Evolutionary conservation across 2,888 invertebrate species (phyloP), one percentile per base, ranked within the genome.

Genomic region (Lottia scabra): DNA sequence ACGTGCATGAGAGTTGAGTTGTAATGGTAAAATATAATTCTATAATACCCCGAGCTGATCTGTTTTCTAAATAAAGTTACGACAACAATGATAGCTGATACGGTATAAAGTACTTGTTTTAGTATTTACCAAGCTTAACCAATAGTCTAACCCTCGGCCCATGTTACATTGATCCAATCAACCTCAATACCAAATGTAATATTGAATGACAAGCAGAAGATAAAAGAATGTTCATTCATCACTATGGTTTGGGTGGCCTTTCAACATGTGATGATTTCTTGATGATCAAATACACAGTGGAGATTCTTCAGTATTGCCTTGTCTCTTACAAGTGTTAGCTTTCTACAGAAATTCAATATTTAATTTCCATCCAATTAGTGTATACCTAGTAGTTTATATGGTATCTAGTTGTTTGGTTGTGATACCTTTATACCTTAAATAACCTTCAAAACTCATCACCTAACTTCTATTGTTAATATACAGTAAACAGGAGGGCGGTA

Each of bases 321-420:
- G 12, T 56, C 19, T 56, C 19, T 56, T 56, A 23, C 23, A 23
- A 56, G 56, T 56, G 56, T 56, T 56, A 23, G 56, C 56, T 56
- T 56, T 19, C 56, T 23, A 38, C 19, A 56, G 56, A 56, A 56
- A 56, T 56, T 56, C 56, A 56, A 56, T 56, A 56, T 56, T 56
- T 56, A 56, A 56, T 56, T 56, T 56, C 56, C 56, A 56, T 56
- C 56, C 56, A 56, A 56, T 56, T 56, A 56, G 56, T 56, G 19
- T 56, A 56, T 56, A 56, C 19, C 19, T 23, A 13, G 56, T 23
- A 19, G 23, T 56, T 56, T 56, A 38, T 38, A 38, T 38, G 38
- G 38, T 38, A 8, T 38, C 38, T 38, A 5, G 38, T 38, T 38
- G 38, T 38, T 38, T 38, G 10, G 38, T 38, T 38, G 8, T 5